Evolutionary conservation across 1,140 invertebrate genomes (phyloP).

Genomic region (Papilio helenus): DNA sequence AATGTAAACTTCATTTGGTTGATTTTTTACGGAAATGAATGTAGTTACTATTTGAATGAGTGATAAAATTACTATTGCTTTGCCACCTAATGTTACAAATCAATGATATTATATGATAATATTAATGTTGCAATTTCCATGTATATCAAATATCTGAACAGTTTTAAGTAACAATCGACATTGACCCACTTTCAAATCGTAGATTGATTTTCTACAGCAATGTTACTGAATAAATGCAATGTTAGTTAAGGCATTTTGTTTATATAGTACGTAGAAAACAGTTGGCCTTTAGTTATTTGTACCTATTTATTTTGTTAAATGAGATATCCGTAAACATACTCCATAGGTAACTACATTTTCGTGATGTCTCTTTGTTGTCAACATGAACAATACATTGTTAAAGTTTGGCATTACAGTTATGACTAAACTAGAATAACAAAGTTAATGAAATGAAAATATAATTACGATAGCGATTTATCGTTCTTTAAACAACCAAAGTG

Average conservation of each 20-base stretch:
- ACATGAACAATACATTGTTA: slow-evolving; percentile 8
- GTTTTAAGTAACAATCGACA: slow-evolving; percentile 51
- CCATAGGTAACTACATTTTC: not conserved
- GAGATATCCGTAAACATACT: not conserved
- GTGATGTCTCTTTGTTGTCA: not conserved
- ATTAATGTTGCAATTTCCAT: slow-evolving; percentile 31
- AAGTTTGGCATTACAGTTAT: not conserved
- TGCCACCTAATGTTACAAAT: not conserved
- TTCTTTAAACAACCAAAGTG: not conserved
- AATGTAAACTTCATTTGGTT: not conserved
- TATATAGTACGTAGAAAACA: not conserved
- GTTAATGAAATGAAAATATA: not conserved
- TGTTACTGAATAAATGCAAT: slow-evolving; percentile 44
- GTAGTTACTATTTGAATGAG: not conserved
- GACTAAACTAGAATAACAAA: not conserved
- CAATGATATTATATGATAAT: not conserved
- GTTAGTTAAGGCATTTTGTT: slow-evolving; percentile 35
- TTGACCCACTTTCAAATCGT: slow-evolving; percentile 65
- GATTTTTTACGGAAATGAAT: slow-evolving; percentile 6
- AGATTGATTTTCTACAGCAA: slow-evolving; percentile 46
- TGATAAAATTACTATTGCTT: not conserved
- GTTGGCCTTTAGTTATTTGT: not conserved
- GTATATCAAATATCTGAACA: slow-evolving; percentile 37
- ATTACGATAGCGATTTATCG: not conserved
- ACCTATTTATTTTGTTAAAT: not conserved